Evolutionary conservation across 2,888 invertebrate species (phyloP), one percentile per base, ranked within the genome.

Genomic region (Idaea aversata): DNA sequence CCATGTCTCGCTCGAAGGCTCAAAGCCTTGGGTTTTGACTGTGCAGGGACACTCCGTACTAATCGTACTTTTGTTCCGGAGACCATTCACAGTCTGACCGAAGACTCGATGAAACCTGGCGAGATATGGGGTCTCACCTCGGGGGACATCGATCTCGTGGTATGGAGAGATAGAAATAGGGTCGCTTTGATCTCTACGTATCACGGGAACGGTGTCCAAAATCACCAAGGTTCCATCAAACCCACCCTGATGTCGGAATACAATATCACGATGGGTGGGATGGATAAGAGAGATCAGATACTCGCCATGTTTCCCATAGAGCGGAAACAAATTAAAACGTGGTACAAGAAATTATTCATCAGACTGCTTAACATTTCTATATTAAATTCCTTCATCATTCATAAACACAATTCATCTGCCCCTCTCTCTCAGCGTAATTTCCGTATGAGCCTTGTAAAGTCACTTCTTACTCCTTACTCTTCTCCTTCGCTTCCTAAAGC

Each of bases 281-380:
- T 69, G 58, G 71, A 74, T 58, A 67, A 67, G 35, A 75, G 74
- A 62, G 76, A 77, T 58, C 77, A 77, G 60, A 63, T 67, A 15
- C 63, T 69, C 5, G 62, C 75, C 10, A 70, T 64, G 66, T 78
- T 75, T 47, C 77, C 75, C 4, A 65, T 75, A 5, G 77, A 77
- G 63, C 25, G 76, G 5, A 74, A 72, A 64, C 34, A 71, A 15
- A 69, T 68, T 5, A 65, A 16, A 6, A 60, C 74, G 0, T 78
- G 77, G 78, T 77, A 76, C 64, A 74, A 77, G 61, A 76, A 75
- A 66, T 36, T 78, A 0, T 76, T 78, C 15, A 34, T 63, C 0
- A 58, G 71, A 15, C 62, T 75, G 0, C 36, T 73, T 0, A 74
- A 74, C 47, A 63, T 71, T 0, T 67, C 66, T 7, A 64, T 73